Evolutionary conservation across 2,888 invertebrate genomes (phyloP).

Genomic region (Nemurella pictetii): DNA sequence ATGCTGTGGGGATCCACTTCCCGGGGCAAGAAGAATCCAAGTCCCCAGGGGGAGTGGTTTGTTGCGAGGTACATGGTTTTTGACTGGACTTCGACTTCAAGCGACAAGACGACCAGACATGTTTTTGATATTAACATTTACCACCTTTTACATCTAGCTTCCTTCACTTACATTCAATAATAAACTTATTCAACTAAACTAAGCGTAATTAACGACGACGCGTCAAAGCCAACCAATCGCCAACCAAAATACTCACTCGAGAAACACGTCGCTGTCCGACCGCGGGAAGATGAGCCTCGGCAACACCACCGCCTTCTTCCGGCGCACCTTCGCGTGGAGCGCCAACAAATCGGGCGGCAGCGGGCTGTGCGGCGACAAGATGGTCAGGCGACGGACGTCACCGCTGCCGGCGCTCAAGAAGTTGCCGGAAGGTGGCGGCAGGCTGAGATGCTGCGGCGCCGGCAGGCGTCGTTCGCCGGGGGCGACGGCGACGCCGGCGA

Average conservation of each 20-base stretch:
- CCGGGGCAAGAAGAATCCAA: too few species aligned
- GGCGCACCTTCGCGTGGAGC: slow-evolving; percentile 58
- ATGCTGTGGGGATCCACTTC: too few species aligned
- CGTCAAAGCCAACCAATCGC: too few species aligned
- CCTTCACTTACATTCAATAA: too few species aligned
- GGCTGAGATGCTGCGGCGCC: slow-evolving; percentile 67
- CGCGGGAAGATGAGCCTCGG: slow-evolving; percentile 75
- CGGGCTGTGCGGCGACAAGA: slow-evolving; percentile 79
- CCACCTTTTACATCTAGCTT: too few species aligned
- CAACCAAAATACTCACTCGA: slow-evolving; percentile 61
- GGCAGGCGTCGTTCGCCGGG: slow-evolving; percentile 59
- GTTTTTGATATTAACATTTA: too few species aligned
- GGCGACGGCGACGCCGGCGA: slow-evolving; percentile 53
- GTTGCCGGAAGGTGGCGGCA: slow-evolving; percentile 67
- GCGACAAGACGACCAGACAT: too few species aligned
- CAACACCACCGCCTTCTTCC: slow-evolving; percentile 73
- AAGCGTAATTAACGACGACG: too few species aligned
- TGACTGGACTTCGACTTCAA: too few species aligned
- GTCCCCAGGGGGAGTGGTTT: too few species aligned
- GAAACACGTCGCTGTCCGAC: slow-evolving; percentile 70
- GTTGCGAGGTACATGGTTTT: too few species aligned
- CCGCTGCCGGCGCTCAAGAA: slow-evolving; percentile 56
- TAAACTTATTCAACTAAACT: too few species aligned
- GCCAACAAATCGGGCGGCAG: slow-evolving; percentile 67
- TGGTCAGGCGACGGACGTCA: slow-evolving; percentile 68